These are phyloP conservation scores for Cyclina sinensis DNA, from an alignment of 1,140 invertebrate genomes.

Conservation along the genomic window DNA sequence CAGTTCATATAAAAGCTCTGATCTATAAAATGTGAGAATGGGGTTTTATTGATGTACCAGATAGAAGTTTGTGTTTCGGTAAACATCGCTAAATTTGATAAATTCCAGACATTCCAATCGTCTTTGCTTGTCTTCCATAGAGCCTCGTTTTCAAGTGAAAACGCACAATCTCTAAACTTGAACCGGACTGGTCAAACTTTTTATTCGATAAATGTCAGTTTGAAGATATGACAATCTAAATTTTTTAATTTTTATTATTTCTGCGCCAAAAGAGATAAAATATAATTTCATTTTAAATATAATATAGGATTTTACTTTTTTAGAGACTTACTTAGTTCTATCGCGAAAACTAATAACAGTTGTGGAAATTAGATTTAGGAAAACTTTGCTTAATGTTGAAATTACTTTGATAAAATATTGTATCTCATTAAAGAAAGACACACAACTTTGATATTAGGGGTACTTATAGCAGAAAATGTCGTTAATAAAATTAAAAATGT, in stretches of 20 bases:
- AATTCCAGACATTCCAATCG: conserved; percentile 78
- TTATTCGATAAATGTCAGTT: too few species aligned
- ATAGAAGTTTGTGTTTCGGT: conserved; percentile 15
- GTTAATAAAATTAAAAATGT: too few species aligned
- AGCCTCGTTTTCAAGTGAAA: conserved; percentile 70
- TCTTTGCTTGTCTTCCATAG: conserved; percentile 69
- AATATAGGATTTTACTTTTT: not conserved
- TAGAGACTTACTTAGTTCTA: not conserved
- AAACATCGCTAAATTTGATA: conserved; percentile 58
- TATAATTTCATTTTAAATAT: not conserved
- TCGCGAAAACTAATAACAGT: conserved; percentile 29
- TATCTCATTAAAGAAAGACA: too few species aligned
- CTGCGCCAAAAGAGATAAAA: not conserved
- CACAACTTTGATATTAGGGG: too few species aligned
- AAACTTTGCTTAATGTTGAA: too few species aligned
- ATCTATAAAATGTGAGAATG: not conserved
- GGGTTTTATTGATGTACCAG: conserved; percentile 14
- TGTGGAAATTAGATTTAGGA: not conserved
- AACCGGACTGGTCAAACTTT: too few species aligned
- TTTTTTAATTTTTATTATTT: not conserved
- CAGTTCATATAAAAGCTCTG: not conserved
- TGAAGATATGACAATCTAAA: too few species aligned
- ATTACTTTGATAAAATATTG: too few species aligned
- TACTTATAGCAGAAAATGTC: too few species aligned
- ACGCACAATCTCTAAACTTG: conserved; percentile 40